Base-by-base conservation (phyloP, 2,797 vertebrate genomes). In the Hozukius guyotensis region DNA sequence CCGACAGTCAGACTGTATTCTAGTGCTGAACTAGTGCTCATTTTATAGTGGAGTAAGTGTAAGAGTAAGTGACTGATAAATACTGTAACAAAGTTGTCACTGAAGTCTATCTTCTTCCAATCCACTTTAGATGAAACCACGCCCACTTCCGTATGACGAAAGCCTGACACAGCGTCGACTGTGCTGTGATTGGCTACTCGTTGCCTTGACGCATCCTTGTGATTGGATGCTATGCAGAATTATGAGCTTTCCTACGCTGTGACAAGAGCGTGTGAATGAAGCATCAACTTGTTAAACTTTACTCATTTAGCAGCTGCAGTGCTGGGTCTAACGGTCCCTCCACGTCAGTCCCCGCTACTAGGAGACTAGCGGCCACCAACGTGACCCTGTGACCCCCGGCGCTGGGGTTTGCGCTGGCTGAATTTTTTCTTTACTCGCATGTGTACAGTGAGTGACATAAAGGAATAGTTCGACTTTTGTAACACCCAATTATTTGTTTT, bases 1-100 rank as follows among this genome's bases (percentile, higher is more conserved):
- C 77, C 42, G 72, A 63, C 64, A 63, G 65, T 78, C 80, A 55
- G 49, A 76, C 22, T n/a, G 63, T 68, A 12, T 72, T 67, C 56
- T 78, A 56, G 76, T 60, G 59, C 61, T 70, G n/a, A 78, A 38
- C 72, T 38, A 29, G 36, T 36, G 34, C 63, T n/a, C 12, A 64
- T 46, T 73, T 75, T 66, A 8, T n/a, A 63, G 60, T 4, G 32
- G 9, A 46, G 38, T 46, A 46, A 42, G 38, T 46, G 38, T 46
- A 46, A 46, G 38, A 46, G 38, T 46, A 46, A 46, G 38, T 46
- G 38, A 46, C 62, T 42, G 36, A 2, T 65, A 52, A 67, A 52
- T 52, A n/a, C 46, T 49, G 18, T 49, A 20, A 49, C 25, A 49
- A 52, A 14, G 25, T 52, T 52, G 64, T 52, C 25, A 31, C 1